Evolutionary conservation across 2,888 invertebrate genomes (phyloP), one percentile per base, ranked within the genome.

Genomic region (Platycheirus albimanus): DNA sequence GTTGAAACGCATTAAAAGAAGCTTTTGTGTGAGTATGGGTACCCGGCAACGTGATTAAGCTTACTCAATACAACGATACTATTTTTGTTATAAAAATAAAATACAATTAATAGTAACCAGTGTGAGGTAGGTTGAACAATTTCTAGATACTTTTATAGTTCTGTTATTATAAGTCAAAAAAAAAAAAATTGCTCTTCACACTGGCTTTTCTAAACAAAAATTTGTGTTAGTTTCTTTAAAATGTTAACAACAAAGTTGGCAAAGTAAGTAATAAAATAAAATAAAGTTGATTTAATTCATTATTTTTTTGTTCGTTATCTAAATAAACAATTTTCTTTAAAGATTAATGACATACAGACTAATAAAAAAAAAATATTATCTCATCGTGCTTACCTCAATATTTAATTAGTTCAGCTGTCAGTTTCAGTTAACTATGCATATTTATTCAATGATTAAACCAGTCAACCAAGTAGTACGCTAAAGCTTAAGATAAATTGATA

Each of bases 391-490:
- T 33, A 36, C 4, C 15, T 24, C 24, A 56, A 56, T 56, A 15
- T 56, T 56, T 56, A 41, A 56, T 24, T 24, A 56, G 41, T 56
- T 56, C 41, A 56, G 38, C 56, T 41, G 24, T 1, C 38, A 56
- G 13, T 56, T 24, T 5, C 10, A 56, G 24, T 24, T 24, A 15
- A 56, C 24, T 41, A 24, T 56, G 20, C 24, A 24, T 5, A 20
- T 20, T 56, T 56, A 24, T 24, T 56, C 4, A 15, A 41, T 56
- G 15, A 5, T 20, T n/a, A n/a, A n/a, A n/a, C n/a, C n/a, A n/a
- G n/a, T n/a, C n/a, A n/a, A n/a, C n/a, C n/a, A n/a, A n/a, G n/a
- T n/a, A n/a, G n/a, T n/a, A n/a, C n/a, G n/a, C n/a, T n/a, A n/a
- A n/a, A n/a, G 0, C 33, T 54, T 36, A 20, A 20, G 19, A 38